A percentile compares a stretch with the other conserved stretches of the same genome.
Evolutionary conservation across 2,797 vertebrate species (phyloP).

Genomic region (Hephaestus fuliginosus): DNA sequence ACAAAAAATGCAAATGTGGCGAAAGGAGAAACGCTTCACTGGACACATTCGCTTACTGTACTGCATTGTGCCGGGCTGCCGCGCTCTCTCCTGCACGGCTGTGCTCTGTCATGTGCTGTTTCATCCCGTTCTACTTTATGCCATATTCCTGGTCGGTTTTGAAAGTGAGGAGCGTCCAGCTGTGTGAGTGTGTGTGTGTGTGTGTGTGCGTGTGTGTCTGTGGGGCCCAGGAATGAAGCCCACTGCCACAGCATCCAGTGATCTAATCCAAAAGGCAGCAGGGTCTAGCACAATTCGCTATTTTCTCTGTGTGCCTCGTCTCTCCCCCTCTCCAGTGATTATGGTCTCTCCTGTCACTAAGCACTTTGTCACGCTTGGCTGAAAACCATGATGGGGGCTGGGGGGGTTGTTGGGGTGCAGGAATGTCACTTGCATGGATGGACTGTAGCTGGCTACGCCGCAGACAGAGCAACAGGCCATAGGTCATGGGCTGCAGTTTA

Average conservation of each 20-base stretch:
- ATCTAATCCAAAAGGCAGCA: slow-evolving; percentile 83
- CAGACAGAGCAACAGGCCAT: slow-evolving; percentile 33
- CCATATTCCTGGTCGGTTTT: slow-evolving; percentile 48
- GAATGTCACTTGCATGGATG: slow-evolving; percentile 73
- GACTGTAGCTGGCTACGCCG: slow-evolving; percentile 58
- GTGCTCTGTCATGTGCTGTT: slow-evolving; percentile 67
- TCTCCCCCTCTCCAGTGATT: slow-evolving; percentile 61
- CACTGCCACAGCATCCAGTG: slow-evolving; percentile 77
- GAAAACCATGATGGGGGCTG: slow-evolving; percentile 50
- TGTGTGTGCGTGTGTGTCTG: slow-evolving; percentile 43
- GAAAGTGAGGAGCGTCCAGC: slow-evolving; percentile 50
- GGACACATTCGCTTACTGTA: slow-evolving; percentile 32
- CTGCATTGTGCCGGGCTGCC: slow-evolving; percentile 27
- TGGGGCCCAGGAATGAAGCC: slow-evolving; percentile 66
- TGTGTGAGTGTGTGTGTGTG: slow-evolving; percentile 38
- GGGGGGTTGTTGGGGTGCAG: slow-evolving; percentile 66
- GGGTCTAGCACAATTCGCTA: slow-evolving; percentile 66
- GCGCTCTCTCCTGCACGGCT: slow-evolving; percentile 40
- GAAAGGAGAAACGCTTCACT: background rate
- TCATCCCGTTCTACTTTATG: slow-evolving; percentile 58
- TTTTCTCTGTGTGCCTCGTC: slow-evolving; percentile 55
- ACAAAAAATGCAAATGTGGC: slow-evolving; percentile 28
- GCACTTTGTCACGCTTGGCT: slow-evolving; percentile 78
- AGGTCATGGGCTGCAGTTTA: slow-evolving; percentile 34
- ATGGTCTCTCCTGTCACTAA: slow-evolving; percentile 78